Conservation (phyloP, 2,113 vertebrate species). For the Tor tambroides region DNA sequence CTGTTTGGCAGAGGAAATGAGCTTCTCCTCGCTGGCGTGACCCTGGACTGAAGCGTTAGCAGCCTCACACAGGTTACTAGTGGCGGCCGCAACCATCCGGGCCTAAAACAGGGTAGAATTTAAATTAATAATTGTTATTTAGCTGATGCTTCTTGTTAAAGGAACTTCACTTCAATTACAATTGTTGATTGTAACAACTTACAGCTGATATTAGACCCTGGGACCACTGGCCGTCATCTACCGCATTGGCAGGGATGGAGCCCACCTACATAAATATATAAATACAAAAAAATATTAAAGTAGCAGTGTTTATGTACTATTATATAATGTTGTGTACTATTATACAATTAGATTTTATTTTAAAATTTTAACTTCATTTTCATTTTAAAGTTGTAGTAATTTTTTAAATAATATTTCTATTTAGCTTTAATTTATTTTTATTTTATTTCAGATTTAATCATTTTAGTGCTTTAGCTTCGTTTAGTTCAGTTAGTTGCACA, state of each 20-base stretch:
- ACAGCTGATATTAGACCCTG: constrained; percentile 98
- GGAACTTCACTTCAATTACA: background rate
- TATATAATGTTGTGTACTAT: background rate
- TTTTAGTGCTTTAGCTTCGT: no score
- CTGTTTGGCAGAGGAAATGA: constrained; percentile 91
- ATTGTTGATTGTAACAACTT: constrained; percentile 68
- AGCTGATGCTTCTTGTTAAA: background rate
- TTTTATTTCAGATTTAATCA: no score
- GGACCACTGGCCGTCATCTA: constrained; percentile 98
- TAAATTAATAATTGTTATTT: background rate
- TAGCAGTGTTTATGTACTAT: background rate
- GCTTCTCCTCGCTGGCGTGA: no score
- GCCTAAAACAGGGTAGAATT: constrained; percentile 75
- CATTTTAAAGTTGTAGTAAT: background rate
- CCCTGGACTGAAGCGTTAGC: no score
- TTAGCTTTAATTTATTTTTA: no score
- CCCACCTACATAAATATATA: constrained; percentile 82
- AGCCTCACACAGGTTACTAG: no score
- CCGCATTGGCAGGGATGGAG: constrained; percentile 92
- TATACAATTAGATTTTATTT: background rate
- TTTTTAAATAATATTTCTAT: background rate
- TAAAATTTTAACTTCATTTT: background rate
- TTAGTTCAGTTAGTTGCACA: no score
- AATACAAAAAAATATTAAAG: constrained; percentile 2
- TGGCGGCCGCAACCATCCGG: constrained; percentile 95